Evolutionary conservation across 2,113 vertebrate genomes (phyloP), one percentile per base, ranked within the genome.

Genomic region (Pionites leucogaster): DNA sequence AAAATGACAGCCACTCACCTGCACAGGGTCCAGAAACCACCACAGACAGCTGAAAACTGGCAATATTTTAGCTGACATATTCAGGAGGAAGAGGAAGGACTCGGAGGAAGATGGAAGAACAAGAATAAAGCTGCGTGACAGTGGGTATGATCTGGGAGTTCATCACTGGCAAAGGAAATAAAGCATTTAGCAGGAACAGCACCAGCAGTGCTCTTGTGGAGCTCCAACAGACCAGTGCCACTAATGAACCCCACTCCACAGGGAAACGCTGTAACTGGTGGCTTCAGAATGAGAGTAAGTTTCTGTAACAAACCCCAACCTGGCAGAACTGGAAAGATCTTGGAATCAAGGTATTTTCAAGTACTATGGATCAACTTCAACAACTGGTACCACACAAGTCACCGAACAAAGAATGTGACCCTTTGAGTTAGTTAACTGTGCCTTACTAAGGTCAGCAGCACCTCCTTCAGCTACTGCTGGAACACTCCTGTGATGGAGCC

Each of bases 371-470:
- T 88, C 35, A 10, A 7, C 52, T 86, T 71, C 65, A 70, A 53
- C 84, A 62, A 31, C 5, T 3, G 35, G 20, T 79, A 93, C 62
- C 74, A 35, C 19, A 19, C 17, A 24, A 86, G 67, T 65, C 72
- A 88, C 60, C 13, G 44, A 75, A 71, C 86, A 53, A 55, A 84
- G 53, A 59, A 90, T 1, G 27, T 72, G 76, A 75, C 94, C 72
- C 85, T 80, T 13, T 22, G 49, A 96, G 91, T 93, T 95, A 91
- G 85, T 88, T 87, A 93, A 82, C 65, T 91, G 92, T 62, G 82
- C 63, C 74, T 96, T 93, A 93, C 93, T 44, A 88, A 80, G 42
- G 62, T 67, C 70, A 86, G 29, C 42, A 47, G 80, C 33, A 31
- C 68, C 95, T 96, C 95, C 33, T 92, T 63, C 63, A 52, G 82